Conservation (phyloP, 2,797 vertebrate species). For the Notamacropus eugenii region DNA sequence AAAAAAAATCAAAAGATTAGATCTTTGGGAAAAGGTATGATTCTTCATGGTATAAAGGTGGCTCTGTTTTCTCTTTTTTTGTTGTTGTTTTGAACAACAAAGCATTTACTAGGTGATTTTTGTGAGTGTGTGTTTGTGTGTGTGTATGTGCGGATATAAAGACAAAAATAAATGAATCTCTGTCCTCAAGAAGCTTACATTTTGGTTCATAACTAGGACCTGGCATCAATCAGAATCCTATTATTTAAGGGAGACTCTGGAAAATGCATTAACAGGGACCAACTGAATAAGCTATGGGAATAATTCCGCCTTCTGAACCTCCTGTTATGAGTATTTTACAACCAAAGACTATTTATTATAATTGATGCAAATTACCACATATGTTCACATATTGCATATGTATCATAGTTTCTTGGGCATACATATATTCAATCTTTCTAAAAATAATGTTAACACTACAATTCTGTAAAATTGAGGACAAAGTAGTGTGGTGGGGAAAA, state of each 20-base stretch:
- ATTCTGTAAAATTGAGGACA: neutral
- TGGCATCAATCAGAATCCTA: too few relatives aligned
- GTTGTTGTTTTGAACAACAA: too few relatives aligned
- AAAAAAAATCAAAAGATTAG: neutral
- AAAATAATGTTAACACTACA: neutral
- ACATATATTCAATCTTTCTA: neutral
- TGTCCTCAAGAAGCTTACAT: too few relatives aligned
- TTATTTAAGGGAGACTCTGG: neutral
- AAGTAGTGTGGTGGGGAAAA: neutral
- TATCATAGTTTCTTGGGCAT: neutral
- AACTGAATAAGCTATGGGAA: neutral
- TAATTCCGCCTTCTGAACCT: neutral
- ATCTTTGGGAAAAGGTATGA: neutral
- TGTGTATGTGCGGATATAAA: too few relatives aligned
- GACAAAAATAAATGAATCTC: too few relatives aligned
- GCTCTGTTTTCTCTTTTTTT: too few relatives aligned
- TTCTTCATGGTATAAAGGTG: neutral
- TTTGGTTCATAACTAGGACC: too few relatives aligned
- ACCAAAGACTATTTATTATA: neutral
- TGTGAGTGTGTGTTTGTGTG: too few relatives aligned
- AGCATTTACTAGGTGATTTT: too few relatives aligned
- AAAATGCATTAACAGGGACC: neutral
- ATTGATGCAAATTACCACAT: neutral
- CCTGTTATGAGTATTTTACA: neutral
- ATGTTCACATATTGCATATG: neutral